Conservation (phyloP, 2,888 invertebrate genomes). For the Neoascia interrupta region DNA sequence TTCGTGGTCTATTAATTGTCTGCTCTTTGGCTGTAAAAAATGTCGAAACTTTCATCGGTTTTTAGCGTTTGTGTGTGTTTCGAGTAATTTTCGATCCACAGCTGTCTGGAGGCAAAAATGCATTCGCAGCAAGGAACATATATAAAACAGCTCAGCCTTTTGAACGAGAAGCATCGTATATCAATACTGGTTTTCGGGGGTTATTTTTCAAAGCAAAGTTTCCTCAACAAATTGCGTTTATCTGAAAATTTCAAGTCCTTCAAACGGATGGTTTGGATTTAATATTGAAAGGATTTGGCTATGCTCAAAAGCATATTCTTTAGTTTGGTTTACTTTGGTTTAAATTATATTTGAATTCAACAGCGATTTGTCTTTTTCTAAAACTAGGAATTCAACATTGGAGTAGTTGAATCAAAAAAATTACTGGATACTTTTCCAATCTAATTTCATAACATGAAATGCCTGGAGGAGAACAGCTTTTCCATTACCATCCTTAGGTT, state of each 20-base stretch:
- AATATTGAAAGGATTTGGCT: too few species aligned
- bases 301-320: too few species aligned
- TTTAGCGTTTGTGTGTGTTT: not conserved
- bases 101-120: not conserved
- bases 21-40: conserved; percentile 43
- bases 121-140: conserved; percentile 5
- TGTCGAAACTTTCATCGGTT: not conserved
- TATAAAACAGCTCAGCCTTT: conserved; percentile 5
- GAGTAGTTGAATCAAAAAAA: too few species aligned
- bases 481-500: too few species aligned
- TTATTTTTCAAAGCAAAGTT: conserved; percentile 24
- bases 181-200: conserved; percentile 2
- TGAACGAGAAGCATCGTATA: not conserved
- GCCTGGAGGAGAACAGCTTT: too few species aligned
- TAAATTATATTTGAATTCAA: too few species aligned
- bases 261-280: not conserved
- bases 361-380: too few species aligned
- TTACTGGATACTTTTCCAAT: too few species aligned
- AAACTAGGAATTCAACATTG: too few species aligned
- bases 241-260: not conserved
- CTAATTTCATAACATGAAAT: too few species aligned
- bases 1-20: too few species aligned
- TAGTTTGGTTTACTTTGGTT: too few species aligned
- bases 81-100: not conserved
- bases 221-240: conserved; percentile 33